Conservation (phyloP, 2,797 vertebrate genomes). For the Bufotes viridis region DNA sequence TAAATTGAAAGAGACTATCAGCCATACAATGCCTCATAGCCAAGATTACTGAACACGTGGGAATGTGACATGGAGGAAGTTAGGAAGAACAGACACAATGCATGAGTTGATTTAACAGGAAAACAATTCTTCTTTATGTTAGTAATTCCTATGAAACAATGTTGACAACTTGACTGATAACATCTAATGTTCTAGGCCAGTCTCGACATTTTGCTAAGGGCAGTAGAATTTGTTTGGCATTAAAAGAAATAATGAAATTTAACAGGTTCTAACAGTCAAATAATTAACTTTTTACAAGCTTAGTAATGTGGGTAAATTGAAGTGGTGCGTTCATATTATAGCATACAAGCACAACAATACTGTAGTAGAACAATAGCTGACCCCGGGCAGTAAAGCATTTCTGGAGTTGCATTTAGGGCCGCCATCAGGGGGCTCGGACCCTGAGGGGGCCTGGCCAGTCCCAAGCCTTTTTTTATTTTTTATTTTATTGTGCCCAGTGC, state of each 20-base stretch:
- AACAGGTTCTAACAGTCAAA: slow-evolving; percentile 13
- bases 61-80: neutral
- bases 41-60: neutral
- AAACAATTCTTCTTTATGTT: neutral
- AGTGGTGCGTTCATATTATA: neutral
- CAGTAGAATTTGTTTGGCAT: neutral
- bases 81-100: neutral
- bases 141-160: neutral
- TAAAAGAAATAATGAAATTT: slow-evolving; percentile 24
- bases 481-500: too few species aligned
- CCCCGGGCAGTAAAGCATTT: too few species aligned
- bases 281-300: slow-evolving; percentile 36
- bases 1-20: too few species aligned
- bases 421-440: too few species aligned
- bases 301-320: neutral
- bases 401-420: too few species aligned
- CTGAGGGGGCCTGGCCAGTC: too few species aligned
- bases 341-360: neutral
- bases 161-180: neutral
- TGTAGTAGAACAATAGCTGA: neutral
- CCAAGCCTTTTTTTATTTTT: too few species aligned
- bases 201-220: neutral
- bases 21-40: neutral
- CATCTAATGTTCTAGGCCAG: neutral
- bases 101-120: neutral